A percentile compares a stretch with the other conserved stretches of the same genome.
Evolutionary conservation across 2,888 invertebrate species (phyloP).

Genomic region (Auanema freiburgensis): DNA sequence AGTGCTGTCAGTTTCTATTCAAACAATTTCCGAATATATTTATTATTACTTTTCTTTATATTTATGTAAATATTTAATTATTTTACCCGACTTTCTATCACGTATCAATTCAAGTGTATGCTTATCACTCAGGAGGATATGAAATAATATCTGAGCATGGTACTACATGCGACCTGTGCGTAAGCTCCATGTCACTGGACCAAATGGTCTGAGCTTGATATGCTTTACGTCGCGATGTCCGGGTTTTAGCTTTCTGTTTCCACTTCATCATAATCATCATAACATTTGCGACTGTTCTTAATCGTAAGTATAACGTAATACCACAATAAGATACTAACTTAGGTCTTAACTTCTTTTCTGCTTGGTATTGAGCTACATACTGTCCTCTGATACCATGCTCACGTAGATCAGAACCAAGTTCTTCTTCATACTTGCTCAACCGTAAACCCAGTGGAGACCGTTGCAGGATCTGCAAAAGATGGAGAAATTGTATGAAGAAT

Average conservation of each 20-base stretch:
- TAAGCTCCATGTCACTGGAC: not conserved
- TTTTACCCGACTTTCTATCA: too few relatives aligned
- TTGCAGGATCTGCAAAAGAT: constrained; percentile 32
- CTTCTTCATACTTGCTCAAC: constrained; percentile 49
- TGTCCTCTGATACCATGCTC: constrained; percentile 53
- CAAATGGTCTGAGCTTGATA: not conserved
- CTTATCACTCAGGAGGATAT: too few relatives aligned
- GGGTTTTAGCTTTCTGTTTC: constrained; percentile 12
- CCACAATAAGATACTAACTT: constrained; percentile 23
- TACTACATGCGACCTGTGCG: not conserved
- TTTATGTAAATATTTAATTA: too few relatives aligned
- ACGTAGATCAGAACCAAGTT: constrained; percentile 52
- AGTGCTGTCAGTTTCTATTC: too few relatives aligned
- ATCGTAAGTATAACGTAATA: not conserved
- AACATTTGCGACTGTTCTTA: constrained; percentile 11
- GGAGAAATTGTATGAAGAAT: not conserved
- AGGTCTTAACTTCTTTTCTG: constrained; percentile 50
- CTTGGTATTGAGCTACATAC: constrained; percentile 43
- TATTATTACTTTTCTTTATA: too few relatives aligned
- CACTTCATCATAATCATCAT: constrained; percentile 21
- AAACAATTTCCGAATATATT: too few relatives aligned
- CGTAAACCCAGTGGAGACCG: constrained; percentile 47
- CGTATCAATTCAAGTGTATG: too few relatives aligned
- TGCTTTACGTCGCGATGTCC: constrained; percentile 13
- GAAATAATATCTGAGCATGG: too few relatives aligned